phyloP scores from a whole-genome alignment of 1,140 invertebrate genomes.

The Parasteatoda tepidariorum region DNA sequence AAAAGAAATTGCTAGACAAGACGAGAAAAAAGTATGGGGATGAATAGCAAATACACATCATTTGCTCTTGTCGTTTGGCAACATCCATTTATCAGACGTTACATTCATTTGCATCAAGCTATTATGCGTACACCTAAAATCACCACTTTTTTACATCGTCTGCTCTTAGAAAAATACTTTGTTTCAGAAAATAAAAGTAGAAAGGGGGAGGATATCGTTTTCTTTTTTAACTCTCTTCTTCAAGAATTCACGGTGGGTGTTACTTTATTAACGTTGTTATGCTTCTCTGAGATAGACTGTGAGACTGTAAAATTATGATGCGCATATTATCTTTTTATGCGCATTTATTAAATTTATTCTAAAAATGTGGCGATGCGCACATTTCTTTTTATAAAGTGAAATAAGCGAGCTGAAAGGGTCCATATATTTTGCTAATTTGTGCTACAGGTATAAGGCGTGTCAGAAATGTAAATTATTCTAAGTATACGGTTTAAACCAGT shows the following conservation, averaged over 20 bases:
- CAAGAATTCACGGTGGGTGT: neutral
- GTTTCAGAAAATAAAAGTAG: slow-evolving; percentile 25
- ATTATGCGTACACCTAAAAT: slow-evolving; percentile 54
- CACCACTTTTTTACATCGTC: slow-evolving; percentile 25
- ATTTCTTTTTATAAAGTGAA: neutral
- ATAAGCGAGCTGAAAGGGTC: neutral
- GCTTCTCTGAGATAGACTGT: neutral
- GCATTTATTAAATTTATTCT: slow-evolving; percentile 53
- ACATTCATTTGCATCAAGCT: slow-evolving; percentile 36
- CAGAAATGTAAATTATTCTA: no score
- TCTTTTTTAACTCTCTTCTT: neutral
- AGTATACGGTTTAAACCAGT: no score
- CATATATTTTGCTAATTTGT: neutral
- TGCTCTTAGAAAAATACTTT: slow-evolving; percentile 16
- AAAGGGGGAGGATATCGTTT: neutral
- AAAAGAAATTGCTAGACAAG: neutral
- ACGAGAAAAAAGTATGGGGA: slow-evolving; percentile 2
- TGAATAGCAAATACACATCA: slow-evolving; percentile 48
- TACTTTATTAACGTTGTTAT: slow-evolving; percentile 50
- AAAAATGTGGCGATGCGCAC: neutral
- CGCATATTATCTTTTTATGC: slow-evolving; percentile 16
- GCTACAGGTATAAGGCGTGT: no score
- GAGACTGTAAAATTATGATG: slow-evolving; percentile 36
- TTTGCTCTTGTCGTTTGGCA: slow-evolving; percentile 33
- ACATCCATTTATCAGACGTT: slow-evolving; percentile 36